phyloP scores from a whole-genome alignment of 2,113 vertebrate genomes.

The Phoxinus phoxinus region DNA sequence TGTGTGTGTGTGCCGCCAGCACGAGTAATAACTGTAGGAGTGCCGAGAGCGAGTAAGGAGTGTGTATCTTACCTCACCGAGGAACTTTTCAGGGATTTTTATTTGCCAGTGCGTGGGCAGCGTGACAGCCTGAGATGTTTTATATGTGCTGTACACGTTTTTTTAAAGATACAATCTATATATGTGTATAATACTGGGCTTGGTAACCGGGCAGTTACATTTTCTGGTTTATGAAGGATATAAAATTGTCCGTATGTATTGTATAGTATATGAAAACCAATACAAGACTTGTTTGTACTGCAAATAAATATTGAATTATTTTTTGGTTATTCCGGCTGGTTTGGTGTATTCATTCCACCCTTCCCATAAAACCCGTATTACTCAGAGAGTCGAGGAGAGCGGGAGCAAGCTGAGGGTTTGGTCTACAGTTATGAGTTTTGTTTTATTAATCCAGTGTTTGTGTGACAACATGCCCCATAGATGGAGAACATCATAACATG shows the following conservation, averaged over 20 bases:
- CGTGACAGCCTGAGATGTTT: constrained; percentile 87
- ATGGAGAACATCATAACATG: too few species aligned
- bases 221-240: constrained; percentile 93
- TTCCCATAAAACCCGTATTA: too few species aligned
- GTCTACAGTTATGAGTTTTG: too few species aligned
- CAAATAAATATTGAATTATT: constrained; percentile 99
- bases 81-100: constrained; percentile 95
- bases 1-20: too few species aligned
- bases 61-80: constrained; percentile 92
- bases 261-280: constrained; percentile 88
- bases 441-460: too few species aligned
- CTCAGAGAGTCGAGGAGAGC: too few species aligned
- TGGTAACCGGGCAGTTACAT: constrained; percentile 84
- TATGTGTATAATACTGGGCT: constrained; percentile 82
- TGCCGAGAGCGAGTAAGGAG: constrained; percentile 69
- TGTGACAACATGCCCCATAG: too few species aligned
- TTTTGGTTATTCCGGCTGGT: constrained; percentile 85
- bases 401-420: too few species aligned
- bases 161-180: constrained; percentile 84
- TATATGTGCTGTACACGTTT: constrained; percentile 84
- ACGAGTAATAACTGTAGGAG: too few species aligned
- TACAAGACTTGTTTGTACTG: constrained; percentile 97
- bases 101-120: constrained; percentile 88
- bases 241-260: constrained; percentile 83
- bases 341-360: constrained; percentile 59